These are phyloP conservation scores for Microcebus jonahi DNA, from an alignment of 2,113 vertebrate species.

Conservation along the genomic window DNA sequence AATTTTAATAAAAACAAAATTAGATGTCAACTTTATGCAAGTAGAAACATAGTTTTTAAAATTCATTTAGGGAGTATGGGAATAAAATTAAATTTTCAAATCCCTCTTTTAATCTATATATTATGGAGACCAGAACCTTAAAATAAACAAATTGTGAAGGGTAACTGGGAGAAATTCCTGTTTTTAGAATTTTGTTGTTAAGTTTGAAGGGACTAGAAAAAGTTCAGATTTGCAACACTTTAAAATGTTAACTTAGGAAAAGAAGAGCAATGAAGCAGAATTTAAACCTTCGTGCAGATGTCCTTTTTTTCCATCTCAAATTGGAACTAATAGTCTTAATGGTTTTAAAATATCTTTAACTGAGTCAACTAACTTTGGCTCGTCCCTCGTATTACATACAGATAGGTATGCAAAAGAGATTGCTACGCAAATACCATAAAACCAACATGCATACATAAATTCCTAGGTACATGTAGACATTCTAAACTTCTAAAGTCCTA, in stretches of 20 bases:
- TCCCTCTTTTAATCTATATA: neutral
- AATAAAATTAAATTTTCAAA: neutral
- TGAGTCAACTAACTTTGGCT: neutral
- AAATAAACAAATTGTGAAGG: slow-evolving; percentile 29
- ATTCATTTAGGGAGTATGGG: neutral
- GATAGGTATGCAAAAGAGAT: neutral
- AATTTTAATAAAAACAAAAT: slow-evolving; percentile 43
- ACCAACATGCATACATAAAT: neutral
- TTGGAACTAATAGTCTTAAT: neutral
- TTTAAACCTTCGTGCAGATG: neutral
- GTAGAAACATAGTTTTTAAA: neutral
- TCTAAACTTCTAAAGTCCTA: neutral
- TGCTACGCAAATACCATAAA: neutral
- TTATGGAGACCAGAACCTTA: neutral
- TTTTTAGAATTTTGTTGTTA: neutral
- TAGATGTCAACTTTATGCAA: neutral
- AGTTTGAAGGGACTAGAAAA: neutral
- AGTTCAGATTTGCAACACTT: neutral
- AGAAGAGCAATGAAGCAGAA: neutral
- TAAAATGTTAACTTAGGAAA: neutral
- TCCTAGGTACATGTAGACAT: neutral
- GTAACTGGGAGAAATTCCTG: neutral
- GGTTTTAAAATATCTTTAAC: neutral
- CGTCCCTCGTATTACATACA: neutral
- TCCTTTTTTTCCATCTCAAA: neutral